Base-by-base conservation (phyloP, 2,888 invertebrate species). In the Harpalus rubripes region DNA sequence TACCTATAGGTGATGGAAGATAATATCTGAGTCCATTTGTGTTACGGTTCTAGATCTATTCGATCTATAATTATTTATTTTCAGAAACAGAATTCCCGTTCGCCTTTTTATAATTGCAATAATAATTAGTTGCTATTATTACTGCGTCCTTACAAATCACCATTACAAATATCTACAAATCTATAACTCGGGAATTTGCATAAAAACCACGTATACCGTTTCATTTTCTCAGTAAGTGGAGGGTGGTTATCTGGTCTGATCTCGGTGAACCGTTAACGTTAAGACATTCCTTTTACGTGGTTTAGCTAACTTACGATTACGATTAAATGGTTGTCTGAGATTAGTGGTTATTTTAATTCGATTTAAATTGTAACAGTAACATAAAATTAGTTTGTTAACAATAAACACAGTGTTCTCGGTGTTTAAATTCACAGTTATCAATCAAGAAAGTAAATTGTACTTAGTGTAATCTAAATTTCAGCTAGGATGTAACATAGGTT, bases 161-260 rank as follows among this genome's bases (percentile, higher is more conserved):
- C 76, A 52, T 52, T 32, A 6, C 32, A 32, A 61, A 61, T 76
- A 76, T 76, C 74, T 44, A 39, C 39, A 10, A 16, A 72, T 74
- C 74, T 74, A n/a, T 39, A 72, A n/a, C 32, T 72, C 39, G 52
- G 56, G 16, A 15, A 78, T 78, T 56, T 56, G 58, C 78, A 56
- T 78, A 78, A 78, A 78, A 78, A 78, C 18, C 26, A 8, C 32
- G 63, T 78, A 56, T 78, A 78, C 78, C 78, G 78, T 78, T 78
- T 22, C 78, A 78, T 22, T 56, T 78, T 22, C n/a, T 22, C 44
- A n/a, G 18, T 78, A 78, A 58, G 58, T 56, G 22, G 78, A 78
- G 78, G 78, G 78, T 58, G 78, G n/a, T 78, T 78, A 78, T 78
- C 78, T 56, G 58, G 52, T 56, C 56, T 52, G 56, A 18, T 78